Base-by-base conservation (phyloP, 2,888 invertebrate species). In the Scotopteryx bipunctaria region DNA sequence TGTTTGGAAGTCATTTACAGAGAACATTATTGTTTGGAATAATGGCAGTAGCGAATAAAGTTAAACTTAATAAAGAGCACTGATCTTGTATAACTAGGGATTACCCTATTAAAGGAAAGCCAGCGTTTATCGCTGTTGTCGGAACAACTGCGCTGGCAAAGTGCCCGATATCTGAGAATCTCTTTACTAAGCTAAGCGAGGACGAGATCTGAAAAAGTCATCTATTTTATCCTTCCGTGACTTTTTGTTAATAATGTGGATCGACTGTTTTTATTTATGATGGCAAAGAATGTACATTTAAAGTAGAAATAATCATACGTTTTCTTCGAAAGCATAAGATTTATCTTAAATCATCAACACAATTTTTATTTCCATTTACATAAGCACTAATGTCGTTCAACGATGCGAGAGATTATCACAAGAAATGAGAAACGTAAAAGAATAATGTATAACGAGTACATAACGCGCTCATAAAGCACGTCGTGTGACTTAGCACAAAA, bases 401-500 rank as follows among this genome's bases (percentile, higher is more conserved):
- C n/a, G n/a, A n/a, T 25, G 25, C n/a, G 2, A 25, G 25, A n/a
- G 9, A n/a, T 1, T 25, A 25, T 25, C n/a, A 25, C 3, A 25
- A n/a, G 9, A 9, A 2, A n/a, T 9, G 3, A 25, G 2, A 9
- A 25, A 9, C 25, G 2, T 3, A 3, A n/a, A n/a, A 8, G 25
- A 25, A 3, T 25, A 9, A 9, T 25, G 25, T 8, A 25, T 25
- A n/a, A 1, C n/a, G 2, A 8, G 0, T 0, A 5, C 6, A 6
- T 19, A 19, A 19, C 16, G 43, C 38, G 25, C 29, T 31, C 19
- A 9, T 25, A 16, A 33, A 11, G 9, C n/a, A 40, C 19, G 35
- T 13, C 27, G 13, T 31, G 31, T 59, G 55, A 55, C 41, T 54
- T 48, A 53, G 42, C 42, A 15, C 27, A 47, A 49, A 41, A 47